Percentiles rank a stretch among this genome's conserved stretches.
Evolutionary conservation across 2,888 invertebrate genomes (phyloP).

Genomic region (Phymatocera aterrima): DNA sequence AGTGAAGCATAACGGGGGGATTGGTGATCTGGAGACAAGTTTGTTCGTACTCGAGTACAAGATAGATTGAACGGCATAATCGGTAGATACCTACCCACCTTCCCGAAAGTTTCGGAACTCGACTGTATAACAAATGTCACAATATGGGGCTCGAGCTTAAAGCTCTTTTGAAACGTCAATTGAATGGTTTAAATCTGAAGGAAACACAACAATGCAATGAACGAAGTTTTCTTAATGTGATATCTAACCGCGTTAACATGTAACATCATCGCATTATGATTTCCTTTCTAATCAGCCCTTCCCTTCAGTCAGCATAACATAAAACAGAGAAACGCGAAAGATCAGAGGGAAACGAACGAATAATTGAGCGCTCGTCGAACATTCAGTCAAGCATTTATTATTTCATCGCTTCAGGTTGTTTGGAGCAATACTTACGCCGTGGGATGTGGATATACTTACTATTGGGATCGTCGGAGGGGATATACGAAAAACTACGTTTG

Average conservation of each 20-base stretch:
- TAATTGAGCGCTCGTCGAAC: no score
- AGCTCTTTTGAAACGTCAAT: slow-evolving; percentile 4
- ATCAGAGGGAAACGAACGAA: neutral
- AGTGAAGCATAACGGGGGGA: no score
- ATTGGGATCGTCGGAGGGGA: slow-evolving; percentile 83
- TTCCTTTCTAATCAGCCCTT: no score
- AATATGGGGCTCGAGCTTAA: neutral
- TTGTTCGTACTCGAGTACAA: neutral
- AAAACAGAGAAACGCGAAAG: no score
- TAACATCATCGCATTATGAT: neutral
- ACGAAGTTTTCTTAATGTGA: neutral
- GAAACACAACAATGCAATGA: neutral
- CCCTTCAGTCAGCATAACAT: no score
- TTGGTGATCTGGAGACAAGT: neutral
- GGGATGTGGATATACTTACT: slow-evolving; percentile 92
- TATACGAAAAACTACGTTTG: slow-evolving; percentile 91
- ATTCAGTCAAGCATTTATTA: neutral
- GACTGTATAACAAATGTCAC: slow-evolving; percentile 16
- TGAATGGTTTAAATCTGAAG: neutral
- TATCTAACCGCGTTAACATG: neutral
- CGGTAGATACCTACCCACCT: no score
- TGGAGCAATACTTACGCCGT: slow-evolving; percentile 92
- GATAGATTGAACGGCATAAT: slow-evolving; percentile 7
- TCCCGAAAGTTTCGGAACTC: slow-evolving; percentile 12
- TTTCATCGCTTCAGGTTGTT: slow-evolving; percentile 80